These are phyloP conservation scores for Percina caprodes DNA, from an alignment of 2,113 vertebrate genomes.

Conservation along the genomic window DNA sequence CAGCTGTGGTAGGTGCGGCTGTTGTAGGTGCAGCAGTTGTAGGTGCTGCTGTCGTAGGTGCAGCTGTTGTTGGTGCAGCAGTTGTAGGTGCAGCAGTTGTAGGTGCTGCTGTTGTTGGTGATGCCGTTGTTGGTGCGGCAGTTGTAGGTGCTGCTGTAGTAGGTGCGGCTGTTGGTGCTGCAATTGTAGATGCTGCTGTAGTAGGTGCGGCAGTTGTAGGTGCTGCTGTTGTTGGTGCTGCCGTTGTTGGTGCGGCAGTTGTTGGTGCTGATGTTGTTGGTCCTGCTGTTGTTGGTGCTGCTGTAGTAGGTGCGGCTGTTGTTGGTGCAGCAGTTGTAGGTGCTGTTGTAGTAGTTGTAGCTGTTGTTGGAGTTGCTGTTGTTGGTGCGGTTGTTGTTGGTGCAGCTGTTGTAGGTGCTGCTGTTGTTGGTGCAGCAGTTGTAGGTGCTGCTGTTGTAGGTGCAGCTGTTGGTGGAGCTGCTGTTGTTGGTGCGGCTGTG, in stretches of 20 bases:
- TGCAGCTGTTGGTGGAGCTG: background rate
- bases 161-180: too few relatives aligned
- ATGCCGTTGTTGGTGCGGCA: too few relatives aligned
- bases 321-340: background rate
- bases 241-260: background rate
- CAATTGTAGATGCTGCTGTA: too few relatives aligned
- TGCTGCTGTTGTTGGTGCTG: too few relatives aligned
- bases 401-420: background rate
- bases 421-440: background rate
- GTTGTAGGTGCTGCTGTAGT: too few relatives aligned
- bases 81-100: too few relatives aligned
- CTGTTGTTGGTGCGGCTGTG: background rate
- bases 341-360: background rate
- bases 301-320: background rate
- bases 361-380: background rate
- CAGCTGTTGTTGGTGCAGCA: too few relatives aligned
- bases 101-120: too few relatives aligned
- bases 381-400: background rate
- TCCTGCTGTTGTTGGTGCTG: background rate
- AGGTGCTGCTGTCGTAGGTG: too few relatives aligned
- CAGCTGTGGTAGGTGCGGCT: too few relatives aligned
- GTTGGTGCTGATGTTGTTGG: background rate
- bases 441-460: background rate
- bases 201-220: too few relatives aligned
- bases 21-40: too few relatives aligned